A percentile compares a stretch with the other conserved stretches of the same genome.
These are phyloP conservation scores for Cheilosia grossa DNA, from an alignment of 2,888 invertebrate species.

Conservation along the genomic window DNA sequence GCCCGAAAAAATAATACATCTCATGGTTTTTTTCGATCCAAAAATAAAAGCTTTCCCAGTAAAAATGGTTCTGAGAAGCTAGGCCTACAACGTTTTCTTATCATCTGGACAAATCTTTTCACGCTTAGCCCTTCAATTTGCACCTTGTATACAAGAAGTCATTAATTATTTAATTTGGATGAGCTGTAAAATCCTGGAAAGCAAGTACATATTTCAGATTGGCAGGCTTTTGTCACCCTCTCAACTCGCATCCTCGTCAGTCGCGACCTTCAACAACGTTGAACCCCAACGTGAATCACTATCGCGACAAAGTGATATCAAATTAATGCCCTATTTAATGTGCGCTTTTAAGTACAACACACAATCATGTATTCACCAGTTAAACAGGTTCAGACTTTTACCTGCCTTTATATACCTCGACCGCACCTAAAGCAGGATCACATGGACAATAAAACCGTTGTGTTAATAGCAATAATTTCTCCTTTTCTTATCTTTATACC, in stretches of 20 bases:
- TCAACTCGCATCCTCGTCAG: neutral
- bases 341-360: conserved; percentile 34
- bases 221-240: neutral
- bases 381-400: conserved; percentile 26
- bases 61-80: too few species aligned
- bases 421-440: neutral
- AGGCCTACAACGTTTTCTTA: too few species aligned
- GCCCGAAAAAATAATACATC: too few species aligned
- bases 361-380: conserved; percentile 7
- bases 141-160: too few species aligned
- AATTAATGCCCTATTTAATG: conserved; percentile 22
- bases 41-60: too few species aligned
- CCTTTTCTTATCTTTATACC: conserved; percentile 45
- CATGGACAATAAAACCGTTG: conserved; percentile 25
- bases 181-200: too few species aligned
- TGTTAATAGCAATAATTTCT: neutral
- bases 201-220: too few species aligned
- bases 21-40: too few species aligned
- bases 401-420: conserved; percentile 10
- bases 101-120: too few species aligned
- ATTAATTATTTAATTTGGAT: too few species aligned
- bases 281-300: neutral
- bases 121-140: too few species aligned
- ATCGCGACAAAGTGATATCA: conserved; percentile 6
- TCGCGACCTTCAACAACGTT: neutral